These are phyloP conservation scores for Prionace glauca DNA, from an alignment of 2,797 vertebrate genomes.

Conservation along the genomic window DNA sequence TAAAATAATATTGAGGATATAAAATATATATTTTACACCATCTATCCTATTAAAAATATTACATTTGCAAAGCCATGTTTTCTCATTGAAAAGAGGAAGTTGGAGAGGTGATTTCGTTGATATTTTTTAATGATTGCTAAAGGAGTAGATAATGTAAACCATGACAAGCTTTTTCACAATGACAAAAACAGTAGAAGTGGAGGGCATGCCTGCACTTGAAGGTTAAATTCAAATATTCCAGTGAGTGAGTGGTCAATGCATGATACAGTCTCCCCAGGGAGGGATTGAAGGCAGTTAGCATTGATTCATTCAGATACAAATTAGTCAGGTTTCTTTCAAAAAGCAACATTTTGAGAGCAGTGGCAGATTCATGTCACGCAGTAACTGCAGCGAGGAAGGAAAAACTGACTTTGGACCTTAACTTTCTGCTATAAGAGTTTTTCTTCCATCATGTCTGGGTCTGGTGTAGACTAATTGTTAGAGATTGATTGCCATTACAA, in stretches of 20 bases:
- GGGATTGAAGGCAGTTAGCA: background rate
- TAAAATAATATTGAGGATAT: background rate
- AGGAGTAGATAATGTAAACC: background rate
- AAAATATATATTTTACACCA: no score
- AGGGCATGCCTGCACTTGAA: background rate
- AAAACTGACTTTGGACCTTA: background rate
- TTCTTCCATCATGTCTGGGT: background rate
- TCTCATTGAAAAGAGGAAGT: background rate
- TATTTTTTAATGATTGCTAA: background rate
- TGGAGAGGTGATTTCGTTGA: background rate
- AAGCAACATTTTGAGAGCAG: background rate
- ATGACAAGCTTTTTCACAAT: background rate
- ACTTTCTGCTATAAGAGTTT: background rate
- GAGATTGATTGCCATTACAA: background rate
- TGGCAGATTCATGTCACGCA: background rate
- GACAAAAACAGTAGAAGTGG: background rate
- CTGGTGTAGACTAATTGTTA: background rate
- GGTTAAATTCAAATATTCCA: constrained; percentile 2
- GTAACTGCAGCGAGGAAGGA: background rate
- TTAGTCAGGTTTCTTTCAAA: background rate
- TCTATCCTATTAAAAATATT: background rate
- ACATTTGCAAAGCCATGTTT: background rate
- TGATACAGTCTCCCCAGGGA: background rate
- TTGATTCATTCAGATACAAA: background rate
- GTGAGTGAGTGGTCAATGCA: background rate